A percentile compares a stretch with the other conserved stretches of the same genome.
These are phyloP conservation scores for Empidonax traillii DNA, from an alignment of 2,113 vertebrate species.

Conservation along the genomic window DNA sequence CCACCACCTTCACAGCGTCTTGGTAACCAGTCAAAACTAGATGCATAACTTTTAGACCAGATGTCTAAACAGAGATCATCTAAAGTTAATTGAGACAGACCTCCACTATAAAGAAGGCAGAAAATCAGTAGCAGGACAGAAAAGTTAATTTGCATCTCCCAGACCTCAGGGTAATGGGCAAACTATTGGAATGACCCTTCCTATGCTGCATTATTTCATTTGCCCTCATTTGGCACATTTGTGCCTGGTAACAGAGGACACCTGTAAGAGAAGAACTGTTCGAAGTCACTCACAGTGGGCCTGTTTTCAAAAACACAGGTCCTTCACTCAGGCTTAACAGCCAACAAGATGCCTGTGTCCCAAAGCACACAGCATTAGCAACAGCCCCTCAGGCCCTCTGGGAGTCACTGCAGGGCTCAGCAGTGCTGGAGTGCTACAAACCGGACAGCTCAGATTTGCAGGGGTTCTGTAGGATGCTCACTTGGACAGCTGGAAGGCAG, in stretches of 20 bases:
- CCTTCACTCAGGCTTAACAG: neutral
- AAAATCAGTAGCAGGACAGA: neutral
- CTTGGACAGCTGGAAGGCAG: constrained; percentile 1
- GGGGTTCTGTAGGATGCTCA: neutral
- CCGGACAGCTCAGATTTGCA: neutral
- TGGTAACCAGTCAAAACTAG: neutral
- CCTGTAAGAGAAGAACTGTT: neutral
- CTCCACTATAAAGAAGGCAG: neutral
- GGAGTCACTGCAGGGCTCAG: neutral
- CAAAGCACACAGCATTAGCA: neutral
- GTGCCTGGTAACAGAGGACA: neutral
- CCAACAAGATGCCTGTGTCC: neutral
- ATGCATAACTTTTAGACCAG: neutral
- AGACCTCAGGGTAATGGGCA: neutral
- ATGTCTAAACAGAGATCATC: neutral
- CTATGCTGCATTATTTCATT: rapidly evolving
- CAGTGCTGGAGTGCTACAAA: neutral
- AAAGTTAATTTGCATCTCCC: neutral
- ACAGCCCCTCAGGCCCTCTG: rapidly evolving
- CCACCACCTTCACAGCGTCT: neutral
- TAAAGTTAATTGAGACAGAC: neutral
- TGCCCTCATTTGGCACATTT: neutral
- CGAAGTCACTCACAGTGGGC: neutral
- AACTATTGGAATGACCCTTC: neutral
- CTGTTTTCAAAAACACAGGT: neutral